phyloP scores from a whole-genome alignment of 2,113 vertebrate species.

The Muscicapa adusta region DNA sequence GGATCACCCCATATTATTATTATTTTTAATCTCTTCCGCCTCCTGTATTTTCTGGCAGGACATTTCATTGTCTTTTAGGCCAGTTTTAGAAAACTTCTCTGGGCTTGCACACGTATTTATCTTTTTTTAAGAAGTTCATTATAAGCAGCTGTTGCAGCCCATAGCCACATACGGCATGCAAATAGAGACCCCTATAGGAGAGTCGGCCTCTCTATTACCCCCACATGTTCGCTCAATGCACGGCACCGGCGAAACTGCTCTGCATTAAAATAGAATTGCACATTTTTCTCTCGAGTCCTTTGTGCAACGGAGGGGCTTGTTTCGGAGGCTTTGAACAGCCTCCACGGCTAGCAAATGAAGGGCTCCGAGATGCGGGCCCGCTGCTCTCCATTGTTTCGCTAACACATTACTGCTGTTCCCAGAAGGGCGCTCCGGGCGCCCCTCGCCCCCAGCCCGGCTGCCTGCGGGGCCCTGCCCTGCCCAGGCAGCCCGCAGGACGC shows the following conservation, averaged over 20 bases:
- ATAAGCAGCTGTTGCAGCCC: not conserved
- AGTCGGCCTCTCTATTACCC: not conserved
- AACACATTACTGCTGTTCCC: not conserved
- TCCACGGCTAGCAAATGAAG: not conserved
- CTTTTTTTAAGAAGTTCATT: not conserved
- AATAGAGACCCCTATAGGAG: conserved; percentile 58
- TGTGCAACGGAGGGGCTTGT: not conserved
- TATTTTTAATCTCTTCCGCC: not conserved
- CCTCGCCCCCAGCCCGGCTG: not conserved
- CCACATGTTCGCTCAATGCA: not conserved
- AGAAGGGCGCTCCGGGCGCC: not conserved
- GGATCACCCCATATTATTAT: not conserved
- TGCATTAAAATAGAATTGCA: not conserved
- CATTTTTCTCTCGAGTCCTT: not conserved
- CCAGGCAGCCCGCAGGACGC: not conserved
- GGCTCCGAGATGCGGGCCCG: not conserved
- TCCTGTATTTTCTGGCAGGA: not conserved
- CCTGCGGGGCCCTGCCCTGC: not conserved
- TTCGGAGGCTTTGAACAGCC: not conserved
- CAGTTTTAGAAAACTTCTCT: not conserved
- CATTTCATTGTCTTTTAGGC: not conserved
- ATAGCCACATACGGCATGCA: not conserved
- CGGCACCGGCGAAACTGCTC: not conserved
- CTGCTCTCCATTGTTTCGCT: not conserved
- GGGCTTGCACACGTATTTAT: not conserved